Evolutionary conservation across 2,888 invertebrate species (phyloP).

Genomic region (Odontomyia ornata): DNA sequence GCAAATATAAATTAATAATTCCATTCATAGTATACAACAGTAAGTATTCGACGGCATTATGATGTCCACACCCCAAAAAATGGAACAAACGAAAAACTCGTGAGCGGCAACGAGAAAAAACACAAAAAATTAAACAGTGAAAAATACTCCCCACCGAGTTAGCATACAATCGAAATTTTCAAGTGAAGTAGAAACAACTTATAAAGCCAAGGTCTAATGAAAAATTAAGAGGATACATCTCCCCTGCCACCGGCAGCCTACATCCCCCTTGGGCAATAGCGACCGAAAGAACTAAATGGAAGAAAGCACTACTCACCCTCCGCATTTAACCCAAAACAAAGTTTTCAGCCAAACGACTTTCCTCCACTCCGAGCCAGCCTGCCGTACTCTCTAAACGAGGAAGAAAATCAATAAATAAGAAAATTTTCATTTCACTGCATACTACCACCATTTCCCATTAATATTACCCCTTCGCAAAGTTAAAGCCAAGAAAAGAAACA

Average conservation of each 20-base stretch:
- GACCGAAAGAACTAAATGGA: not conserved
- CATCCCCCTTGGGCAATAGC: too few species aligned
- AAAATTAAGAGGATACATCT: constrained; percentile 42
- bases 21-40: not conserved
- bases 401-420: constrained; percentile 45
- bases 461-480: constrained; percentile 45
- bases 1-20: constrained; percentile 27
- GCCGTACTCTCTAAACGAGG: not conserved
- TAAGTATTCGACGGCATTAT: not conserved
- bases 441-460: constrained; percentile 43
- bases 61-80: constrained; percentile 35
- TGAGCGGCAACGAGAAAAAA: not conserved
- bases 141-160: constrained; percentile 18
- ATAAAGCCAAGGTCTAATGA: constrained; percentile 39
- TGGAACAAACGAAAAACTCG: not conserved
- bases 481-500: constrained; percentile 33
- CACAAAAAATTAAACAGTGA: constrained; percentile 7
- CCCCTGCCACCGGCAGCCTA: not conserved
- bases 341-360: constrained; percentile 30
- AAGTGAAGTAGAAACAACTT: constrained; percentile 35
- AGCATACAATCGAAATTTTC: constrained; percentile 3
- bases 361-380: not conserved
- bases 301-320: not conserved
- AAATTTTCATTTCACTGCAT: constrained; percentile 42
- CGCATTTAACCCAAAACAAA: constrained; percentile 37